Evolutionary conservation across 2,888 invertebrate species (phyloP).

Genomic region (Ceraclea dissimilis): DNA sequence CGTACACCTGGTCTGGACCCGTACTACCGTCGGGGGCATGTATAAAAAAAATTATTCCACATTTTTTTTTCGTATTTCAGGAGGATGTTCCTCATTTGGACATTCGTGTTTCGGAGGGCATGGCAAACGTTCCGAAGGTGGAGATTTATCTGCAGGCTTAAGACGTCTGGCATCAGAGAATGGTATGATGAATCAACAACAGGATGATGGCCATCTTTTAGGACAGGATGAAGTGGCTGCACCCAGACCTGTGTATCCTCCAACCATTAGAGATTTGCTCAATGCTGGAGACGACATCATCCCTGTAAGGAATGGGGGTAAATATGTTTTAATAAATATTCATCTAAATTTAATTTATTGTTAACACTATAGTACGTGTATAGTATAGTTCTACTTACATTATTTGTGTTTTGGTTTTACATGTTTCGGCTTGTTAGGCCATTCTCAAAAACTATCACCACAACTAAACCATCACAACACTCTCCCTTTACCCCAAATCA

Average conservation of each 20-base stretch:
- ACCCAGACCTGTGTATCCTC: conserved; percentile 41
- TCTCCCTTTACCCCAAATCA: too few species aligned
- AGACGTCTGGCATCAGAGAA: conserved; percentile 36
- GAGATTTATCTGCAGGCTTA: conserved; percentile 29
- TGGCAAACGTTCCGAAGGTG: conserved; percentile 54
- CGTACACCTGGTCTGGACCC: too few species aligned
- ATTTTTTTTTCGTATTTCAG: conserved; percentile 36
- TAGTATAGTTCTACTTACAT: too few species aligned
- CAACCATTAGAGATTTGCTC: conserved; percentile 31
- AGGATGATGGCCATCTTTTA: conserved; percentile 13
- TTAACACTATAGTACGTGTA: too few species aligned
- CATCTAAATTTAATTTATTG: background rate
- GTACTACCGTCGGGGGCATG: too few species aligned
- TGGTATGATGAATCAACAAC: conserved; percentile 27
- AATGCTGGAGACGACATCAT: conserved; percentile 43
- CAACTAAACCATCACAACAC: background rate
- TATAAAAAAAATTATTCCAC: too few species aligned
- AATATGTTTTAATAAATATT: background rate
- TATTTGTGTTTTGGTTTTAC: too few species aligned
- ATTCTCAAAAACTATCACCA: too few species aligned
- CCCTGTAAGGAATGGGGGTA: conserved; percentile 44
- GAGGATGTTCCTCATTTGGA: conserved; percentile 64
- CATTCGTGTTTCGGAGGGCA: conserved; percentile 71
- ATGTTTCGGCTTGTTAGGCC: too few species aligned
- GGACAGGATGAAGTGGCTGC: conserved; percentile 23